Evolutionary conservation across 1,140 invertebrate genomes (phyloP).

Genomic region (Linepithema humile): DNA sequence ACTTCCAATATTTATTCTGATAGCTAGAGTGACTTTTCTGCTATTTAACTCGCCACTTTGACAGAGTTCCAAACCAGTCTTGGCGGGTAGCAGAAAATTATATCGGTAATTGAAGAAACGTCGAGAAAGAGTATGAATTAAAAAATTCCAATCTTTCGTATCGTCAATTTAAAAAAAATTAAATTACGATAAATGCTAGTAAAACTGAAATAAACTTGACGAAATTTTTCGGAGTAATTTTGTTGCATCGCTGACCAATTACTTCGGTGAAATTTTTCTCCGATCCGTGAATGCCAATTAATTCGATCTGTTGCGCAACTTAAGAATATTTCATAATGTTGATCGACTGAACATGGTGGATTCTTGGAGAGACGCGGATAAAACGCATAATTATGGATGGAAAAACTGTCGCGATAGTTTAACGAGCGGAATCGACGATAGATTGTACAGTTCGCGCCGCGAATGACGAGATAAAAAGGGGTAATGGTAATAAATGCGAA

Average conservation of each 20-base stretch:
- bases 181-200: not conserved
- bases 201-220: not conserved
- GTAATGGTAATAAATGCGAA: constrained; percentile 50
- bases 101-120: no score
- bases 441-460: not conserved
- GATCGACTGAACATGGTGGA: no score
- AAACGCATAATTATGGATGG: not conserved
- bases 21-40: not conserved
- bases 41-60: not conserved
- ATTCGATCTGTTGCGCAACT: no score
- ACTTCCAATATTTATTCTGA: not conserved
- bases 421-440: constrained; percentile 42
- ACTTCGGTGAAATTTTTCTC: no score
- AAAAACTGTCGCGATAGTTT: constrained; percentile 6
- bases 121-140: not conserved
- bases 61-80: not conserved
- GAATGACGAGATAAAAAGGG: constrained; percentile 37
- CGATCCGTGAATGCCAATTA: no score
- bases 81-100: not conserved
- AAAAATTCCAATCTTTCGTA: not conserved
- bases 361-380: not conserved
- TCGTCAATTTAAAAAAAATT: not conserved
- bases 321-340: not conserved
- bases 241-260: not conserved
- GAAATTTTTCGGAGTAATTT: not conserved